Evolutionary conservation across 2,113 vertebrate species (phyloP), one percentile per base, ranked within the genome.

Genomic region (Kryptolebias marmoratus): DNA sequence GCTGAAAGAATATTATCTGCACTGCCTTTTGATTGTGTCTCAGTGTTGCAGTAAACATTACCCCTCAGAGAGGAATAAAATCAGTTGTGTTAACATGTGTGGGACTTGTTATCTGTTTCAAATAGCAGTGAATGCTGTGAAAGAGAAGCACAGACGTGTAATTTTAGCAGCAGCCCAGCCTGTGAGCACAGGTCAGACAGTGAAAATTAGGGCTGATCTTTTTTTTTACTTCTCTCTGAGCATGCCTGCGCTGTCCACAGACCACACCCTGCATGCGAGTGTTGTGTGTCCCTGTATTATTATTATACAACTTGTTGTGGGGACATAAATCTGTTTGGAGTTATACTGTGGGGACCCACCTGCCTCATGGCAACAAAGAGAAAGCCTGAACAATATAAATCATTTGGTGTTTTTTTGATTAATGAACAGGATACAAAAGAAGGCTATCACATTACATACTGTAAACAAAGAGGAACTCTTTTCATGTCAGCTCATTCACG

Each of bases 171-270:
- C 39, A 42, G 8, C 49, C 30, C 7, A 32, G 44, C n/a, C 68
- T 62, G 22, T 57, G 28, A 44, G 55, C 44, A 18, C 58, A 72
- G n/a, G 32, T 64, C 16, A 5, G n/a, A 31, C 5, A 63, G 52
- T 53, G 53, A 58, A 60, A 60, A 71, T 75, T 63, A 71, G 58
- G 52, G 47, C 52, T 68, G 72, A 39, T 60, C 11, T 15, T 30
- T 36, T 53, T 75, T 69, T 55, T 54, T 69, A 32, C 11, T 68
- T 67, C 52, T 60, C 53, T 45, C 49, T 71, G 48, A 74, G 63
- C 74, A 68, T 11, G 30, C 27, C 62, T 44, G 18, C 64, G 22
- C 13, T 54, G 28, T 53, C 36, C 52, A 10, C 8, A 62, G 28
- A 48, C 71, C 52, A 71, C 53, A 50, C 70, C 68, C 57, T 59